Percentiles rank a stretch among this genome's conserved stretches.
Conservation (phyloP, 2,797 vertebrate species). For the Sebastes nivosus region DNA sequence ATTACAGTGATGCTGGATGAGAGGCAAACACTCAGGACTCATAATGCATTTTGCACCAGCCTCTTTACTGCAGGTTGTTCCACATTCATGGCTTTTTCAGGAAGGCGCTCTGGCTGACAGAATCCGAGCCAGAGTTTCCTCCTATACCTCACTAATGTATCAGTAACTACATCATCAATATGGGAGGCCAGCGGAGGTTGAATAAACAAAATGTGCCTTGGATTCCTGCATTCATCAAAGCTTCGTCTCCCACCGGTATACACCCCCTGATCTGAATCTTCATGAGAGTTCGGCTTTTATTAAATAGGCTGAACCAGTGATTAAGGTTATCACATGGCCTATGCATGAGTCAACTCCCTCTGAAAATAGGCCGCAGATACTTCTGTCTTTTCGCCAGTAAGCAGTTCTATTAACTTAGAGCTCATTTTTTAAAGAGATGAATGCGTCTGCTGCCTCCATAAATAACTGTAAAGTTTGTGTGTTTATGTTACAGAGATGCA, state of each 20-base stretch:
- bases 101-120: background rate
- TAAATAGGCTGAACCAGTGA: constrained; percentile 45
- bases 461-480: constrained; percentile 40
- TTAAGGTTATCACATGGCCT: constrained; percentile 44
- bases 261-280: constrained; percentile 18
- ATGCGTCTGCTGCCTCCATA: constrained; percentile 40
- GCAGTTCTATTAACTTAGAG: constrained; percentile 39
- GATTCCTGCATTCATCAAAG: background rate
- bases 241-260: background rate
- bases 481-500: constrained; percentile 24
- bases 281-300: background rate
- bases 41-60: constrained; percentile 34
- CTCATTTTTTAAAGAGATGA: constrained; percentile 47
- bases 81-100: constrained; percentile 3
- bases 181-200: background rate
- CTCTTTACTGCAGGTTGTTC: constrained; percentile 1
- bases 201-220: background rate
- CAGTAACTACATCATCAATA: constrained; percentile 4
- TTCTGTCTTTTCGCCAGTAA: constrained; percentile 36
- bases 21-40: constrained; percentile 25
- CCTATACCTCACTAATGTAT: background rate
- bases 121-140: background rate
- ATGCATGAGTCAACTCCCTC: constrained; percentile 28
- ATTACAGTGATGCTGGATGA: constrained; percentile 26
- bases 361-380: constrained; percentile 49